Conservation (phyloP, 1,140 invertebrate species). For the Nasonia longicornis region DNA sequence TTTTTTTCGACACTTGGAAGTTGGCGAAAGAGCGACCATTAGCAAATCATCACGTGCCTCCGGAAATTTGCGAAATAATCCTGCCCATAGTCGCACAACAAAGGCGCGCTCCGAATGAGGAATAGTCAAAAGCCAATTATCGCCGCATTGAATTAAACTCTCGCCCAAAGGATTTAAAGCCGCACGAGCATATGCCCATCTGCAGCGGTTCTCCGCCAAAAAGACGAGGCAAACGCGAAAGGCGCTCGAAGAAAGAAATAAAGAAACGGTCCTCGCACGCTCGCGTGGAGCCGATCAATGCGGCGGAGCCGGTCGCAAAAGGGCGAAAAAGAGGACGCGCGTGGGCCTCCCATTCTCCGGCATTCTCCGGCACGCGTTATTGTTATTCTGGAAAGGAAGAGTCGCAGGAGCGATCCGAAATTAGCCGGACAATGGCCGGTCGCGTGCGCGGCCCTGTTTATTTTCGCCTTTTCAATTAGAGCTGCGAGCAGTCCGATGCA, state of each 20-base stretch:
- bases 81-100: too few relatives aligned
- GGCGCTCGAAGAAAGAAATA: background rate
- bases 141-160: background rate
- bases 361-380: background rate
- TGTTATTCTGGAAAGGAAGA: background rate
- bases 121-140: background rate
- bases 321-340: background rate
- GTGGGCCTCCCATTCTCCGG: background rate
- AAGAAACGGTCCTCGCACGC: background rate
- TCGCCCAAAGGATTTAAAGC: background rate
- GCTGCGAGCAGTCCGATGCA: background rate
- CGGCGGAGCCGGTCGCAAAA: background rate
- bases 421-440: conserved; percentile 26
- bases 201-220: background rate
- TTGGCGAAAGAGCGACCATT: too few relatives aligned
- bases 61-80: too few relatives aligned
- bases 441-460: conserved; percentile 26
- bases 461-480: conserved; percentile 34
- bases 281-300: background rate
- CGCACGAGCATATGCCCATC: background rate
- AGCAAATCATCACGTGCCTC: too few relatives aligned
- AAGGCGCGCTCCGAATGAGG: too few relatives aligned
- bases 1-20: background rate
- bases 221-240: background rate
- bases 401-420: conserved; percentile 7